phyloP scores from a whole-genome alignment of 1,140 invertebrate genomes.

The Megathymus violae region DNA sequence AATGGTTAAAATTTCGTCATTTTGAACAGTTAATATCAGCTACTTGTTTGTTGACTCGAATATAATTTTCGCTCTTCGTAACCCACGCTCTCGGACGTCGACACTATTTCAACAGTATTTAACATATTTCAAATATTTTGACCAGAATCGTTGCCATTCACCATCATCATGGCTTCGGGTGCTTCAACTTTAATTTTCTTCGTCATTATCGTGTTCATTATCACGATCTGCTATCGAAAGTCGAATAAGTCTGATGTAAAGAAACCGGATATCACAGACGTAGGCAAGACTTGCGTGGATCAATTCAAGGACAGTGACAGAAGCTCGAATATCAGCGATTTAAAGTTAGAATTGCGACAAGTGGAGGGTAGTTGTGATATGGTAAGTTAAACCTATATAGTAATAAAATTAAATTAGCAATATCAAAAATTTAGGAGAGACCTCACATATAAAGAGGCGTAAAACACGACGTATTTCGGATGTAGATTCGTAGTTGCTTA shows the following conservation, averaged over 20 bases:
- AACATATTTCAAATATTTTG: constrained; percentile 27
- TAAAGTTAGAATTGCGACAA: constrained; percentile 70
- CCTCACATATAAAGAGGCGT: too few relatives aligned
- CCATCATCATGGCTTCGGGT: constrained; percentile 55
- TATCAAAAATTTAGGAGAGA: too few relatives aligned
- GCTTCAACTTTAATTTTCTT: constrained; percentile 55
- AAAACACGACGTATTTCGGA: too few relatives aligned
- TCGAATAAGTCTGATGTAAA: constrained; percentile 60
- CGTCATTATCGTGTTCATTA: constrained; percentile 60
- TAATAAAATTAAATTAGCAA: too few relatives aligned
- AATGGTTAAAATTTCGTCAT: too few relatives aligned
- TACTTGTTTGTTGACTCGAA: too few relatives aligned
- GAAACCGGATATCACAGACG: constrained; percentile 68
- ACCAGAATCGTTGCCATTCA: constrained; percentile 63
- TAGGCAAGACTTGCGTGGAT: constrained; percentile 60
- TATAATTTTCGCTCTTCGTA: too few relatives aligned
- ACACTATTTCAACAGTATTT: constrained; percentile 2
- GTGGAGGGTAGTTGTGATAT: constrained; percentile 73
- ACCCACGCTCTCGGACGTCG: too few relatives aligned
- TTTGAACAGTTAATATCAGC: too few relatives aligned
- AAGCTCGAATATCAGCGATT: constrained; percentile 70
- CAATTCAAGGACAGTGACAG: constrained; percentile 70
- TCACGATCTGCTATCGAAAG: constrained; percentile 71
- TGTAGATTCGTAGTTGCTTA: too few relatives aligned
- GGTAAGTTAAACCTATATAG: too few relatives aligned